Base-by-base conservation (phyloP, 2,888 invertebrate genomes). In the Drosophila picticornis region DNA sequence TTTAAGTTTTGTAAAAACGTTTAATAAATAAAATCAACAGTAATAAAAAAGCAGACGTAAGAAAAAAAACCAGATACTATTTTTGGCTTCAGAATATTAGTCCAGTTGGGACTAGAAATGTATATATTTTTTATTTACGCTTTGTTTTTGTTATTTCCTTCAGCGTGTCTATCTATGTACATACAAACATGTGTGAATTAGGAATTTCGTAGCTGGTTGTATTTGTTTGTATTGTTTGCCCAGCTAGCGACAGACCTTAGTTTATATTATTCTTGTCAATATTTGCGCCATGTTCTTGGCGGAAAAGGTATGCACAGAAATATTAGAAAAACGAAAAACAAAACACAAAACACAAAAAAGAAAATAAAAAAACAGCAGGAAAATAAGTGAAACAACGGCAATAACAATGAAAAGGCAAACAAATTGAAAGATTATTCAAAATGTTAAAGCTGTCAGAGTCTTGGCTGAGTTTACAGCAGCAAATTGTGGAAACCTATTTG, bases 201-300 rank as follows among this genome's bases (percentile, higher is more conserved):
- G 31, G 48, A 27, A 64, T 66, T 66, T 58, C 67, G 48, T 43
- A 51, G 53, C 59, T 43, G 19, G 34, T 46, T 52, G 19, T 71
- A 36, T 65, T 62, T 63, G 62, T n/a, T n/a, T n/a, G n/a, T n/a
- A n/a, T n/a, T 65, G 29, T 71, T 78, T 78, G 75, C 62, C 58
- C 57, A 71, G 75, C 58, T 64, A 63, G 55, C 58, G 67, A 73
- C 57, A 73, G 78, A 64, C 70, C 64, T 63, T 69, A 72, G 78
- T 72, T 75, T 65, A 60, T 72, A 71, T 61, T 68, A 53, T 61
- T 67, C 57, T 57, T 58, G 77, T 75, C 81, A 88, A 83, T 88
- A 84, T 83, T 85, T 73, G 74, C 70, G 61, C 77, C 72, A 66
- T 57, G 65, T 53, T 68, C 48, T 65, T 53, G 34, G 38, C 56